Percentiles rank a stretch among this genome's conserved stretches.
These are phyloP conservation scores for Megalops cyprinoides DNA, from an alignment of 2,797 vertebrate genomes.

Conservation along the genomic window DNA sequence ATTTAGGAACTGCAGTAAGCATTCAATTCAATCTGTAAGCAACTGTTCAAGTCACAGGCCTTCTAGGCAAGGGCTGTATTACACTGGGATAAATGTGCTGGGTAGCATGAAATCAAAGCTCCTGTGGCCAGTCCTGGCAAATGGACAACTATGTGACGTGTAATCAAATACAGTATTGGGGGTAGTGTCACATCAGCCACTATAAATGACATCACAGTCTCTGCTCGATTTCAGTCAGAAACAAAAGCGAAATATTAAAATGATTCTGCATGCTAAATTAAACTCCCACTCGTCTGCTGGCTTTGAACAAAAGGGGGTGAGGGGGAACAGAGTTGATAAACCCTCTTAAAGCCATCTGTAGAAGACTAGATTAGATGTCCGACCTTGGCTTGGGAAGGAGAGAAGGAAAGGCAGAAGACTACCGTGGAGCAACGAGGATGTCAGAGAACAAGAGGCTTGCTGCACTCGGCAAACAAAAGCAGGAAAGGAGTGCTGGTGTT, in stretches of 20 bases:
- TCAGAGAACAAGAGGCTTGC: conserved; percentile 52
- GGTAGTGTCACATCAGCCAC: not conserved
- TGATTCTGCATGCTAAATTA: not conserved
- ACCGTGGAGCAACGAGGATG: conserved; percentile 55
- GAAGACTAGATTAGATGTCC: conserved; percentile 34
- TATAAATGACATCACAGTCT: not conserved
- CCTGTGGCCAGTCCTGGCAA: not conserved
- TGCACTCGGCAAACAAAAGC: conserved; percentile 68
- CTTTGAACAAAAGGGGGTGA: not conserved
- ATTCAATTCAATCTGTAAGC: too few species aligned
- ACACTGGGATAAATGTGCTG: not conserved
- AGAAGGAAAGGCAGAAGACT: conserved; percentile 49
- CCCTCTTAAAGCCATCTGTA: not conserved
- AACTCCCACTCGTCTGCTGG: not conserved
- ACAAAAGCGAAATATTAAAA: not conserved
- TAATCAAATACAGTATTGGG: not conserved
- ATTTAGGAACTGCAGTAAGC: too few species aligned
- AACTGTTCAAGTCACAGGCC: too few species aligned
- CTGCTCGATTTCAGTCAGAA: not conserved
- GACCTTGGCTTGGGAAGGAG: conserved; percentile 27
- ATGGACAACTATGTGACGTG: not conserved
- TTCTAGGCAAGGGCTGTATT: not conserved
- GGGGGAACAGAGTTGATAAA: not conserved
- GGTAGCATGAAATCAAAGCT: not conserved
- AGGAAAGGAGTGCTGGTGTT: conserved; percentile 52